These are phyloP conservation scores for Coptodon rendalli DNA, from an alignment of 2,113 vertebrate species.

Conservation along the genomic window DNA sequence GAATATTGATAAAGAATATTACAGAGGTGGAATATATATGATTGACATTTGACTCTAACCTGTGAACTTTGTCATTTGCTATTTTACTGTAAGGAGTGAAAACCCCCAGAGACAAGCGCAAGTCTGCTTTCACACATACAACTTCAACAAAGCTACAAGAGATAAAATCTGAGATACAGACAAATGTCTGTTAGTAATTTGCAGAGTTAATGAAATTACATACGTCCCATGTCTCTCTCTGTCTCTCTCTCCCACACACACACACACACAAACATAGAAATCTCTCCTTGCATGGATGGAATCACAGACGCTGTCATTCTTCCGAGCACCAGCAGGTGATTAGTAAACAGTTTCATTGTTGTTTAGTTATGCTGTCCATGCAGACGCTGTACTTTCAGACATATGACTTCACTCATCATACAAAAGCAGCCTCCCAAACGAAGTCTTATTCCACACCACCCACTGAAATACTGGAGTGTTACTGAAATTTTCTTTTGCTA, in stretches of 20 bases:
- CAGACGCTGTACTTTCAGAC: not conserved
- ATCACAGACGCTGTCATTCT: not conserved
- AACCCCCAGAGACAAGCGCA: not conserved
- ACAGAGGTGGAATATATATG: not conserved
- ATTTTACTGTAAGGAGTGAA: not conserved
- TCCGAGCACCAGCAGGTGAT: not conserved
- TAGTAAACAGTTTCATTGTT: slow-evolving; percentile 5
- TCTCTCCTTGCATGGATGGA: not conserved
- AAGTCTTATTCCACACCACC: not conserved
- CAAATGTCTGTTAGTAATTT: not conserved
- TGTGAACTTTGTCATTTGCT: not conserved
- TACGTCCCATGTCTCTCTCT: not conserved
- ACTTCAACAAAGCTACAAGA: not conserved
- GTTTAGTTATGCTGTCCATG: not conserved
- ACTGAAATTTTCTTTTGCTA: not conserved
- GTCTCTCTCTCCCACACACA: not conserved
- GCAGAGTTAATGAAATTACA: not conserved
- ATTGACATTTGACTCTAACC: rapidly evolving
- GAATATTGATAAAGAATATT: not conserved
- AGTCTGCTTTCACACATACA: not conserved
- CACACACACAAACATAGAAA: not conserved
- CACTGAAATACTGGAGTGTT: not conserved
- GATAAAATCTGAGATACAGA: not conserved
- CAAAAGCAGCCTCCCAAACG: not conserved
- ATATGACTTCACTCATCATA: not conserved